Percentiles rank a stretch among this genome's conserved stretches.
Conservation (phyloP, 2,797 vertebrate species). For the Oreortyx pictus region DNA sequence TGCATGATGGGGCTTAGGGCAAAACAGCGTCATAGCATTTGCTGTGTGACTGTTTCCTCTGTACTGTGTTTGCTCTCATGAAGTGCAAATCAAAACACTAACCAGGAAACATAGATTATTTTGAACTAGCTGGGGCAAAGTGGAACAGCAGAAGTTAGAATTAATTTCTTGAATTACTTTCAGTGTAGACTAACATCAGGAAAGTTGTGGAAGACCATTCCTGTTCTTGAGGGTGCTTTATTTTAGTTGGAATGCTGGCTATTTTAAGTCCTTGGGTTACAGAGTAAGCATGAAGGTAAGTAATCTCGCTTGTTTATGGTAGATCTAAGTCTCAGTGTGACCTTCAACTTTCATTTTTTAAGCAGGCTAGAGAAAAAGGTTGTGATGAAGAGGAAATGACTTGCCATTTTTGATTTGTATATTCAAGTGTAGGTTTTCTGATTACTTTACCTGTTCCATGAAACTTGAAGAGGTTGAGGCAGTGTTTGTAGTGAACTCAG, state of each 20-base stretch:
- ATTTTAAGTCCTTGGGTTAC: neutral
- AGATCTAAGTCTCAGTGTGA: neutral
- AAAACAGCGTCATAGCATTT: neutral
- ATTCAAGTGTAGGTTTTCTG: neutral
- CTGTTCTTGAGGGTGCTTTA: accelerated
- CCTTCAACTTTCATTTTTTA: neutral
- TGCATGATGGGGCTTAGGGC: accelerated
- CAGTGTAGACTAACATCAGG: neutral
- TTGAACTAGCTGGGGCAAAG: neutral
- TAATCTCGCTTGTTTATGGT: neutral
- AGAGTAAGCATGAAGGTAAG: neutral
- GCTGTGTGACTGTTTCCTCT: neutral
- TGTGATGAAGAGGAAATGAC: neutral
- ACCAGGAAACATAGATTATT: neutral
- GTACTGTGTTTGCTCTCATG: neutral
- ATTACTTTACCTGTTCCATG: neutral
- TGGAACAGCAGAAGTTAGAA: neutral
- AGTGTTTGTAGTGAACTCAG: neutral
- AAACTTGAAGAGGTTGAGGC: neutral
- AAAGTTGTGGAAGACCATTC: neutral
- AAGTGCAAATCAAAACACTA: neutral
- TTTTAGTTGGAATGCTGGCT: neutral
- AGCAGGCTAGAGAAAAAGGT: neutral
- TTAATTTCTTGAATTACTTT: neutral
- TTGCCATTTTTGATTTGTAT: accelerated